These are phyloP conservation scores for Ptilodon capucinus DNA, from an alignment of 2,888 invertebrate genomes.

Conservation along the genomic window DNA sequence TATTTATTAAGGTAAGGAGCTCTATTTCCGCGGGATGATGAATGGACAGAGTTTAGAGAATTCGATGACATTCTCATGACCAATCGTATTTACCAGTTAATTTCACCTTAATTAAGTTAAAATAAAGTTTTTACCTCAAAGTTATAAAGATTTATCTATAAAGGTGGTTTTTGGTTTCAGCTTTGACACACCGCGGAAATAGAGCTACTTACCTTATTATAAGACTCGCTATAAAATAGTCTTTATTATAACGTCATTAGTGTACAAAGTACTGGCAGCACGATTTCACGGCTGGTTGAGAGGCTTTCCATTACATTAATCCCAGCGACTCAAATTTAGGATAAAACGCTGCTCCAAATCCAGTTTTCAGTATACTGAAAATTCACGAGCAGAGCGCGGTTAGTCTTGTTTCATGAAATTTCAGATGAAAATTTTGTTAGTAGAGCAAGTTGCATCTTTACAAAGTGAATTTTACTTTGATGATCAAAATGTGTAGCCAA, in stretches of 20 bases:
- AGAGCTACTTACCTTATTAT: too few relatives aligned
- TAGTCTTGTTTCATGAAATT: neutral
- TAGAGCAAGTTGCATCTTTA: neutral
- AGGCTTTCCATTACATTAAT: slow-evolving; percentile 26
- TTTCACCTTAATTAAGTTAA: too few relatives aligned
- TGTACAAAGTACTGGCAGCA: slow-evolving; percentile 9
- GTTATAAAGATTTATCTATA: too few relatives aligned
- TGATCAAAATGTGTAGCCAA: neutral
- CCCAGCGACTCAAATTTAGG: slow-evolving; percentile 21
- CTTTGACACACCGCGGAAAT: too few relatives aligned
- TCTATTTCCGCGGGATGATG: too few relatives aligned
- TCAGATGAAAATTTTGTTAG: neutral
- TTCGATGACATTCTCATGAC: too few relatives aligned
- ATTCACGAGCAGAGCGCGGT: slow-evolving; percentile 3
- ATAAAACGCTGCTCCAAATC: slow-evolving; percentile 12
- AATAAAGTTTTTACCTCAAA: too few relatives aligned
- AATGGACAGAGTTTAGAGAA: too few relatives aligned
- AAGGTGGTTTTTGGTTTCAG: too few relatives aligned
- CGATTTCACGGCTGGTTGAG: slow-evolving; percentile 24
- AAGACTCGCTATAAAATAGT: neutral
- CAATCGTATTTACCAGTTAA: too few relatives aligned
- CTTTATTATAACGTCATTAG: slow-evolving; percentile 19
- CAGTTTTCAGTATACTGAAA: slow-evolving; percentile 13
- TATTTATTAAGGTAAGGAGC: too few relatives aligned
- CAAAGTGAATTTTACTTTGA: neutral